Percentiles rank a stretch among this genome's conserved stretches.
phyloP scores from a whole-genome alignment of 2,113 vertebrate genomes.

The Athene noctua region DNA sequence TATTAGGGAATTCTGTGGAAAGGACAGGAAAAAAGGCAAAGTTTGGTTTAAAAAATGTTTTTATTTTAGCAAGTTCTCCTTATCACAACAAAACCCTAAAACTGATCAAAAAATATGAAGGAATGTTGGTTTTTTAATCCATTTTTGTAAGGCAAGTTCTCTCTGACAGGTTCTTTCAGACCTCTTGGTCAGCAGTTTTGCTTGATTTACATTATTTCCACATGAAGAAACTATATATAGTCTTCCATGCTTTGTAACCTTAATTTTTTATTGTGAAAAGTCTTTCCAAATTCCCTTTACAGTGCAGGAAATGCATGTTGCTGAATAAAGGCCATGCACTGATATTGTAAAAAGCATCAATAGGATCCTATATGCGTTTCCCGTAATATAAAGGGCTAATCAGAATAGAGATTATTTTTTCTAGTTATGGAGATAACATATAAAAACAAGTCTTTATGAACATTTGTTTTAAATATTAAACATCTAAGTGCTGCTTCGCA shows the following conservation, averaged over 20 bases:
- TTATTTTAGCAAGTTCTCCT: not conserved
- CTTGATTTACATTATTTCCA: not conserved
- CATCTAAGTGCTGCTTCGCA: not conserved
- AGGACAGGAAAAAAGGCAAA: not conserved
- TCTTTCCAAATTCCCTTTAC: not conserved
- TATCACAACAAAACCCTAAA: accelerated
- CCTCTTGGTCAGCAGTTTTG: not conserved
- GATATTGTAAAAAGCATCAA: not conserved
- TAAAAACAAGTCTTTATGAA: not conserved
- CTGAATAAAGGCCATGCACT: not conserved
- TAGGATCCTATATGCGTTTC: not conserved
- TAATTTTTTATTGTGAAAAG: not conserved
- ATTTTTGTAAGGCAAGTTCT: not conserved
- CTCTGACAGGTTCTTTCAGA: not conserved
- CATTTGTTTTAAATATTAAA: not conserved
- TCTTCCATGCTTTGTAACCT: not conserved
- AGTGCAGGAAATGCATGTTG: not conserved
- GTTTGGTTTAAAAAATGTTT: not conserved
- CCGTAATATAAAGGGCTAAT: not conserved
- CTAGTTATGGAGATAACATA: not conserved
- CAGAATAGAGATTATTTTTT: not conserved
- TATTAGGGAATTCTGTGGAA: not conserved
- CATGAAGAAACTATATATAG: not conserved
- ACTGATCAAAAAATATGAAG: not conserved
- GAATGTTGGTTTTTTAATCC: not conserved